Evolutionary conservation across 2,113 vertebrate species (phyloP).

Genomic region (Prolemur simus): DNA sequence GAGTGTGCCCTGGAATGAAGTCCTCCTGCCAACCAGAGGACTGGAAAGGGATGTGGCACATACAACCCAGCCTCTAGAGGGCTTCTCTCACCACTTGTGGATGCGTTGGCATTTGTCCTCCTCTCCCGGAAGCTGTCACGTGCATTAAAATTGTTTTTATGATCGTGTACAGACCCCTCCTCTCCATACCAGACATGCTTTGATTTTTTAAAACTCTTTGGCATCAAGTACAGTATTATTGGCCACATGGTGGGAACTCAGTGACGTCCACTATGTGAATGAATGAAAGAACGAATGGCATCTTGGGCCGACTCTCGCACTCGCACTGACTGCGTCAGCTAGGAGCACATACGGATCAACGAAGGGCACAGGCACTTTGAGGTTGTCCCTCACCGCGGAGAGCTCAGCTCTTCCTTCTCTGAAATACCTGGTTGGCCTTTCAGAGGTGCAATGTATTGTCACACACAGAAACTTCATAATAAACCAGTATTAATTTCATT

Average conservation of each 20-base stretch:
- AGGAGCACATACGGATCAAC: rapidly evolving
- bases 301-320: neutral
- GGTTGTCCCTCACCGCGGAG: rapidly evolving
- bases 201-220: too few species aligned
- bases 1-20: too few species aligned
- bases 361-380: too few species aligned
- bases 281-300: neutral
- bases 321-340: rapidly evolving
- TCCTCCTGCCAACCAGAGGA: too few species aligned
- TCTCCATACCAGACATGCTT: neutral
- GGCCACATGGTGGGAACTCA: too few species aligned
- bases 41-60: too few species aligned
- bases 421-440: neutral
- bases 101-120: neutral
- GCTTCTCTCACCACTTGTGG: neutral
- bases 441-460: neutral
- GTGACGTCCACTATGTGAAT: neutral
- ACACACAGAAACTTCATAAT: neutral
- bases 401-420: neutral
- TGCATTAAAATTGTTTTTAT: neutral
- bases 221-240: too few species aligned
- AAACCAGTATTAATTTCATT: neutral
- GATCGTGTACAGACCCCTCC: rapidly evolving
- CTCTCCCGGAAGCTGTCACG: rapidly evolving
- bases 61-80: neutral